A percentile compares a stretch with the other conserved stretches of the same genome.
These are phyloP conservation scores for Threskiornis aethiopicus DNA, from an alignment of 2,797 vertebrate genomes.

Conservation along the genomic window DNA sequence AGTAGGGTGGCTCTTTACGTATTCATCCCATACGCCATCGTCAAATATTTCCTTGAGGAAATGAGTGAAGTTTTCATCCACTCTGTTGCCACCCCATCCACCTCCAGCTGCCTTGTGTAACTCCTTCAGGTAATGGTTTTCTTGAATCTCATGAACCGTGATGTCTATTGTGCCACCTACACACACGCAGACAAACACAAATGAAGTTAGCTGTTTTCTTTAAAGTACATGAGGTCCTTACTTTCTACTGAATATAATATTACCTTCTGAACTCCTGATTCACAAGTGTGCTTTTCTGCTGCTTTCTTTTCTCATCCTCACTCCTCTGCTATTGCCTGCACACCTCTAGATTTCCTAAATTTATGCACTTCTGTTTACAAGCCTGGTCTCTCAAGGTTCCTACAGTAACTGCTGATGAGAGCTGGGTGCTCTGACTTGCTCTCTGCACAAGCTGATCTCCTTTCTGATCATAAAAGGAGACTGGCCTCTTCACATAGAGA, in stretches of 20 bases:
- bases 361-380: not conserved
- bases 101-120: constrained; percentile 51
- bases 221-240: not conserved
- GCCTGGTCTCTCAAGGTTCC: not conserved
- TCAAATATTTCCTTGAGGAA: constrained; percentile 39
- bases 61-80: constrained; percentile 27
- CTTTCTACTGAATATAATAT: not conserved
- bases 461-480: not conserved
- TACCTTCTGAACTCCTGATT: not conserved
- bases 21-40: constrained; percentile 8
- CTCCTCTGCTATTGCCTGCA: not conserved
- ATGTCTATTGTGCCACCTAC: constrained; percentile 57
- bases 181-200: not conserved
- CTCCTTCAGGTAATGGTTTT: constrained; percentile 37
- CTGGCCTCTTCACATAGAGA: not conserved
- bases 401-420: not conserved
- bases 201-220: not conserved
- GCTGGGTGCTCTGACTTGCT: not conserved
- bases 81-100: constrained; percentile 49
- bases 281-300: not conserved
- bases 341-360: not conserved
- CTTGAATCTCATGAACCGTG: constrained; percentile 46
- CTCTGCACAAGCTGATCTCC: not conserved
- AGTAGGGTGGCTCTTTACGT: not conserved
- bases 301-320: not conserved